phyloP scores from a whole-genome alignment of 2,797 vertebrate genomes.

The Sebastes minor region DNA sequence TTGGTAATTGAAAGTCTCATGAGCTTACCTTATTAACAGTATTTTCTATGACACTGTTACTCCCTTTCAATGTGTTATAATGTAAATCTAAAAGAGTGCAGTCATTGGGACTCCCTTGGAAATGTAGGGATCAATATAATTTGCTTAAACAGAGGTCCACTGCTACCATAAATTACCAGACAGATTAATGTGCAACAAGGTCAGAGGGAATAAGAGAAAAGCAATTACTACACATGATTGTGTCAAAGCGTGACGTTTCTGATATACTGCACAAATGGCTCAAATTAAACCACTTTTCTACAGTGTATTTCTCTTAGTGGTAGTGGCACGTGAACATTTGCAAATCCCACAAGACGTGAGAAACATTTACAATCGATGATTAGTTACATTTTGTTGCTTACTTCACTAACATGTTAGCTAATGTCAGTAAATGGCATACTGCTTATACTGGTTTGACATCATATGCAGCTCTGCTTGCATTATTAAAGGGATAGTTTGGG shows the following conservation, averaged over 20 bases:
- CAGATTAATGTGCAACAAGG: slow-evolving; percentile 42
- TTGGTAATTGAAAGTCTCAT: slow-evolving; percentile 55
- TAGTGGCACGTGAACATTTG: background rate
- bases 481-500: background rate
- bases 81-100: slow-evolving; percentile 34
- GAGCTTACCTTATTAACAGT: slow-evolving; percentile 41
- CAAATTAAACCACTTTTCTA: slow-evolving; percentile 9
- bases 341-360: slow-evolving; percentile 11
- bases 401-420: background rate
- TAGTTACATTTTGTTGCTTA: slow-evolving; percentile 8
- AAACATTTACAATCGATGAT: slow-evolving; percentile 18
- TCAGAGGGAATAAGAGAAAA: slow-evolving; percentile 29
- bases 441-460: background rate
- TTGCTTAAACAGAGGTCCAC: slow-evolving; percentile 23
- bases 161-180: slow-evolving; percentile 1
- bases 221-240: background rate
- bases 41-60: slow-evolving; percentile 27
- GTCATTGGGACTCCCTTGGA: slow-evolving; percentile 17
- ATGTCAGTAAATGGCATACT: background rate
- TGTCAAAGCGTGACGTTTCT: slow-evolving; percentile 11
- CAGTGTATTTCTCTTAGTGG: background rate
- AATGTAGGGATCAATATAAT: slow-evolving; percentile 50
- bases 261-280: slow-evolving; percentile 29
- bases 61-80: slow-evolving; percentile 24
- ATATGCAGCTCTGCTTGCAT: background rate